Evolutionary conservation across 30 jellyfish, hydroid and myxozoan species (phyloP), one percentile per base, ranked within the genome.

Genomic region (Turritopsis dohrnii): DNA sequence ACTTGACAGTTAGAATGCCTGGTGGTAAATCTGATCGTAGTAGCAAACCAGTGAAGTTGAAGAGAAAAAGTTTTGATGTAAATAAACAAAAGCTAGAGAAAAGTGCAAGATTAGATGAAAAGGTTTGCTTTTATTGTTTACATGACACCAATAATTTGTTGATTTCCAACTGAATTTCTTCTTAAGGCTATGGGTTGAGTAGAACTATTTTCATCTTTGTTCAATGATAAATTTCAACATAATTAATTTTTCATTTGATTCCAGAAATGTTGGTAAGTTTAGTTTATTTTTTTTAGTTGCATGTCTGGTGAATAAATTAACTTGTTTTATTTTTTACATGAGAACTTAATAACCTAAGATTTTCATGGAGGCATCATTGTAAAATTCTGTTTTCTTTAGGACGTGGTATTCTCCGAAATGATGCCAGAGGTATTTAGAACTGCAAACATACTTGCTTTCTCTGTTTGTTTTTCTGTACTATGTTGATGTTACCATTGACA

Each of bases 391-490:
- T 69, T n/a, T 69, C 30, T 69, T n/a, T 69, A 69, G 77, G 77
- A 69, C 9, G 22, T 21, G 9, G 22, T 69, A 69, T 7, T 69
- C 77, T 27, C 77, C 28, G 17, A 69, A n/a, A 27, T 27, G 30
- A 69, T 69, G 77, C 30, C 77, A 69, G 77, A 69, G 77, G 77
- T 69, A 69, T 69, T 69, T 69, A 69, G 31, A 69, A 27, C 77
- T 0, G 22, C 16, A 23, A 69, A 27, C 30, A 69, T n/a, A 41
- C 13, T 41, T 41, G 9, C 60, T 41, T 41, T 5, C 60, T 41
- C 13, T 41, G 5, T 41, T 41, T 41, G 5, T 41, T 41, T 5
- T 41, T 41, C 60, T 41, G 9, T 3, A 3, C 60, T 41, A 3
- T 41, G 5, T 41, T 41, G 5, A 3, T 41, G 5, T 41, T 41